Conservation (phyloP, 2,888 invertebrate species). For the Leptothorax acervorum region DNA sequence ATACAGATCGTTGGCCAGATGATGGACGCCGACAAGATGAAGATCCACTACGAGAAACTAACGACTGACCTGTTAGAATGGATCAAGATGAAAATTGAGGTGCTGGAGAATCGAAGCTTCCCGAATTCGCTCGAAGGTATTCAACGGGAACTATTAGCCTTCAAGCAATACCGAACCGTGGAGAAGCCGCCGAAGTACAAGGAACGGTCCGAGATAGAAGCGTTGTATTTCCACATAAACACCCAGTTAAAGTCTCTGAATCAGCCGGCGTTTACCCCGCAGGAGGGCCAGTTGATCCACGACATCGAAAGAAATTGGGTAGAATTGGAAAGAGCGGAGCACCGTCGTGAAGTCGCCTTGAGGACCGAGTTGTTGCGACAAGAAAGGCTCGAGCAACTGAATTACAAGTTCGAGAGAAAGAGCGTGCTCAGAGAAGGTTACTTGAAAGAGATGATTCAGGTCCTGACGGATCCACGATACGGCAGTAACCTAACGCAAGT, state of each 20-base stretch:
- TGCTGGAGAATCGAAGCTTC: constrained; percentile 94
- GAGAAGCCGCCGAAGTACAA: constrained; percentile 99
- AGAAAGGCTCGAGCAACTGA: constrained; percentile 96
- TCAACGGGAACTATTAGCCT: constrained; percentile 94
- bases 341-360: constrained; percentile 96
- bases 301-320: constrained; percentile 99
- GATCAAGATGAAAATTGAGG: constrained; percentile 94
- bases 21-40: constrained; percentile 97
- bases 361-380: constrained; percentile 96
- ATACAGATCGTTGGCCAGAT: constrained; percentile 97
- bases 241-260: constrained; percentile 97
- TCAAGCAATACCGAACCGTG: constrained; percentile 97
- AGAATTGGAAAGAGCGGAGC: constrained; percentile 96
- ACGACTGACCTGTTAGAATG: constrained; percentile 95
- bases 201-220: constrained; percentile 98
- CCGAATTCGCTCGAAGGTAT: constrained; percentile 98
- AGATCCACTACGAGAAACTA: constrained; percentile 94
- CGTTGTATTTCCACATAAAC: constrained; percentile 98
- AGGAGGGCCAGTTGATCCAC: constrained; percentile 96
- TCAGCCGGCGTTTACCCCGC: constrained; percentile 94
- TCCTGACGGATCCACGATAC: constrained; percentile 96
- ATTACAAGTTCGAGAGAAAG: constrained; percentile 98
- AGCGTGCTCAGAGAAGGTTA: constrained; percentile 97
- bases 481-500: constrained; percentile 96
- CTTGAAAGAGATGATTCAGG: constrained; percentile 98